Evolutionary conservation across 2,113 vertebrate species (phyloP).

Genomic region (Hemiscyllium ocellatum): DNA sequence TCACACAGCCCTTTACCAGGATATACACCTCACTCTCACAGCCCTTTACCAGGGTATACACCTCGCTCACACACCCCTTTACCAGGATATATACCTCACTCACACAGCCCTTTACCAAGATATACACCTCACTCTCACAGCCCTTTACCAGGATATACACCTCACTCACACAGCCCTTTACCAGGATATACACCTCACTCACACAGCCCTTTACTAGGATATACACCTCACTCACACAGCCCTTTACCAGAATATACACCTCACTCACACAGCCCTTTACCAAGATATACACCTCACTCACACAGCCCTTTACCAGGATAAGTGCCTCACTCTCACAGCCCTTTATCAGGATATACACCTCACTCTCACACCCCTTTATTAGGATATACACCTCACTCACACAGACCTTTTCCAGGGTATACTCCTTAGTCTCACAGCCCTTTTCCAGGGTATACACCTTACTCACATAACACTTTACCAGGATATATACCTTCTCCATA

Average conservation of each 20-base stretch:
- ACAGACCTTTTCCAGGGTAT: not conserved
- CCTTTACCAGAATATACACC: not conserved
- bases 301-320: no score
- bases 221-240: not conserved
- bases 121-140: no score
- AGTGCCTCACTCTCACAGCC: no score
- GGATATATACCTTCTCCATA: not conserved
- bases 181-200: not conserved
- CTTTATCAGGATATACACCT: not conserved
- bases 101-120: no score
- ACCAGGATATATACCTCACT: not conserved
- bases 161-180: not conserved
- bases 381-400: not conserved
- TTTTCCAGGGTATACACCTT: no score
- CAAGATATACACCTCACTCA: no score
- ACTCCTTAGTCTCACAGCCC: no score
- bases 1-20: not conserved
- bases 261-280: no score
- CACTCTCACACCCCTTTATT: not conserved
- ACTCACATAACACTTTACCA: not conserved
- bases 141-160: no score
- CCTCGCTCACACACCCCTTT: not conserved
- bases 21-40: not conserved
- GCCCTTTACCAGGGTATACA: not conserved
- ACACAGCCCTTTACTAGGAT: not conserved